These are phyloP conservation scores for Oreochromis niloticus DNA, from an alignment of 2,113 vertebrate genomes.

Conservation along the genomic window DNA sequence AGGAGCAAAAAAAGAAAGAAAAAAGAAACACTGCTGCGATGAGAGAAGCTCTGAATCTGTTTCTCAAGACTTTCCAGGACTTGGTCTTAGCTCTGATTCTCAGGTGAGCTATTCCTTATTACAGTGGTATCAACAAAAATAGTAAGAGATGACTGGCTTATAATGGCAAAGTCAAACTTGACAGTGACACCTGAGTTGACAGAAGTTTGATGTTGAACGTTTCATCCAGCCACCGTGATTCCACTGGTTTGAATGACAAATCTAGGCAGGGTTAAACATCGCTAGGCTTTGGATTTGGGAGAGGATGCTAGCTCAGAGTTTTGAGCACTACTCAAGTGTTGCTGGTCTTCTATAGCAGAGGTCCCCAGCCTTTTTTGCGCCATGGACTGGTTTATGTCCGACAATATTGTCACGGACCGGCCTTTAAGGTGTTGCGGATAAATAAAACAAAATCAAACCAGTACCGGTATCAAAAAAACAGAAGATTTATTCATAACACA, in stretches of 20 bases:
- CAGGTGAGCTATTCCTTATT: neutral
- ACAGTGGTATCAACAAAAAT: neutral
- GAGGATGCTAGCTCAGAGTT: neutral
- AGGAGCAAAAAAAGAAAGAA: neutral
- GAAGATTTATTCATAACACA: neutral
- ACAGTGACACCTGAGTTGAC: neutral
- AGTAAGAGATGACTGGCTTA: neutral
- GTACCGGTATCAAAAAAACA: neutral
- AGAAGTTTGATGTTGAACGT: neutral
- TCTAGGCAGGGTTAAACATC: neutral
- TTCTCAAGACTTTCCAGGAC: conserved; percentile 42
- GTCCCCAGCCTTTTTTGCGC: neutral
- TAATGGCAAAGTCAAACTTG: neutral
- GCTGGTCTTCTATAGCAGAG: neutral
- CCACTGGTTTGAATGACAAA: neutral
- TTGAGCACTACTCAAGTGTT: neutral
- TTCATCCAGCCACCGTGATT: neutral
- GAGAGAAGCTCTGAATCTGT: conserved; percentile 24
- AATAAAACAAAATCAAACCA: neutral
- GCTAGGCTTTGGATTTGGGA: neutral
- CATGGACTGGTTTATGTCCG: neutral
- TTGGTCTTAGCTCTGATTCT: neutral
- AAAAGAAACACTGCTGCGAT: neutral
- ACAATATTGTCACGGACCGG: neutral
- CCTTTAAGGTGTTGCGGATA: neutral